A percentile compares a stretch with the other conserved stretches of the same genome.
Evolutionary conservation across 2,888 invertebrate genomes (phyloP).

Genomic region (Sarcophaga variegata): DNA sequence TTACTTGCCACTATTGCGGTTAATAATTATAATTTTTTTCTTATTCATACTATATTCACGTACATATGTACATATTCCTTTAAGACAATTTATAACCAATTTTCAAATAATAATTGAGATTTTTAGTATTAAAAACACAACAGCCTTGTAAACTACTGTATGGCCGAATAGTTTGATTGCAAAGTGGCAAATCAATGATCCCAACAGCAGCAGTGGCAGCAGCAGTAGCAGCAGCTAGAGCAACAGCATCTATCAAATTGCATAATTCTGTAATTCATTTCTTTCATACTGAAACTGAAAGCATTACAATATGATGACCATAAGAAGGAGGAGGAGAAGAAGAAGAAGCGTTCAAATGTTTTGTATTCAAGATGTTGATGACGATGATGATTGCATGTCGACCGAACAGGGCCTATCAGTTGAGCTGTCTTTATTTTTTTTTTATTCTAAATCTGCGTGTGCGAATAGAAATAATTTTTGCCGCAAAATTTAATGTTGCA

Average conservation of each 20-base stretch:
- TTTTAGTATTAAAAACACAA: not conserved
- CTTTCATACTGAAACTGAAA: not conserved
- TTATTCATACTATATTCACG: no score
- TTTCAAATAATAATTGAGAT: no score
- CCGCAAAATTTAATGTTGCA: slow-evolving; percentile 33
- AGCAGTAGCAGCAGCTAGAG: not conserved
- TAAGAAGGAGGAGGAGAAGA: slow-evolving; percentile 14
- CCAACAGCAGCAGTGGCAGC: not conserved
- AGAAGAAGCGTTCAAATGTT: not conserved
- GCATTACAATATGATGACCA: not conserved
- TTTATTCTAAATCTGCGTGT: slow-evolving; percentile 65
- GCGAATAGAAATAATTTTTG: slow-evolving; percentile 30
- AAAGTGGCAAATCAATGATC: not conserved
- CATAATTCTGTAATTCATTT: slow-evolving; percentile 18
- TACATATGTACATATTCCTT: no score
- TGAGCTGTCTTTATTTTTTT: not conserved
- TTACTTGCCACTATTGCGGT: no score
- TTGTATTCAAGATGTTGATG: not conserved
- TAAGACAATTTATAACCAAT: no score
- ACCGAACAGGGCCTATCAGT: not conserved
- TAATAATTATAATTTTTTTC: no score
- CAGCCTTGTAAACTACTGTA: not conserved
- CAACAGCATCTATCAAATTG: not conserved
- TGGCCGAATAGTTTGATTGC: slow-evolving; percentile 33
- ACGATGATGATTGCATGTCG: slow-evolving; percentile 31